phyloP scores from a whole-genome alignment of 2,797 vertebrate species.

The Pantherophis alleghaniensis region DNA sequence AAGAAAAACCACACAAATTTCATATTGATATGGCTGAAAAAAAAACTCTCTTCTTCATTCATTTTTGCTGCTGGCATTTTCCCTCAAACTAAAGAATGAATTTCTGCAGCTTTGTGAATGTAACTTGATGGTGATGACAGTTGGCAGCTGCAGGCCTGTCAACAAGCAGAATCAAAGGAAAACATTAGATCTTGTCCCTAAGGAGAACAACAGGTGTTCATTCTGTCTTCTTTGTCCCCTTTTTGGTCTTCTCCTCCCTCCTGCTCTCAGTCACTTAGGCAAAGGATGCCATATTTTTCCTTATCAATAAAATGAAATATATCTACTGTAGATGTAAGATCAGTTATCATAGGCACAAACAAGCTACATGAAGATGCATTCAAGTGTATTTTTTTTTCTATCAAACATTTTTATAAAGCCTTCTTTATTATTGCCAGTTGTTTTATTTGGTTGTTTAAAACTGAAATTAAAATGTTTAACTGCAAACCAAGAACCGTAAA shows the following conservation, averaged over 20 bases:
- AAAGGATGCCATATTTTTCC: slow-evolving; percentile 65
- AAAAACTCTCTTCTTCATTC: slow-evolving; percentile 24
- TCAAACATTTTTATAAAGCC: background rate
- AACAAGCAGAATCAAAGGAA: slow-evolving; percentile 77
- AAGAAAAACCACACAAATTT: background rate
- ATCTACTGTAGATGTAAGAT: background rate
- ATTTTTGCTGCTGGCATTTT: slow-evolving; percentile 5
- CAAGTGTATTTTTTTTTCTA: background rate
- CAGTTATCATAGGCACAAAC: background rate
- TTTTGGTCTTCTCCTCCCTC: slow-evolving; percentile 63
- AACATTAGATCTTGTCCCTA: slow-evolving; percentile 77
- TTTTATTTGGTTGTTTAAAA: background rate
- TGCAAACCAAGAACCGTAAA: background rate
- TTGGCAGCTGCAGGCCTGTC: slow-evolving; percentile 76
- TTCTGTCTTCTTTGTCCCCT: slow-evolving; percentile 78
- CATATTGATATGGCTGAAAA: background rate
- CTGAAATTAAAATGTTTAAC: background rate
- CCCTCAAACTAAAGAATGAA: slow-evolving; percentile 31
- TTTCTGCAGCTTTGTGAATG: slow-evolving; percentile 72
- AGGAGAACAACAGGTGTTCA: slow-evolving; percentile 90
- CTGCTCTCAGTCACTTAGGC: background rate
- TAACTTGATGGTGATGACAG: slow-evolving; percentile 84
- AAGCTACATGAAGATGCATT: background rate
- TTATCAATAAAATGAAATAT: slow-evolving; percentile 39
- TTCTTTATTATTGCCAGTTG: background rate